Base-by-base conservation (phyloP, 2,888 invertebrate genomes). In the Nomada ferruginata region DNA sequence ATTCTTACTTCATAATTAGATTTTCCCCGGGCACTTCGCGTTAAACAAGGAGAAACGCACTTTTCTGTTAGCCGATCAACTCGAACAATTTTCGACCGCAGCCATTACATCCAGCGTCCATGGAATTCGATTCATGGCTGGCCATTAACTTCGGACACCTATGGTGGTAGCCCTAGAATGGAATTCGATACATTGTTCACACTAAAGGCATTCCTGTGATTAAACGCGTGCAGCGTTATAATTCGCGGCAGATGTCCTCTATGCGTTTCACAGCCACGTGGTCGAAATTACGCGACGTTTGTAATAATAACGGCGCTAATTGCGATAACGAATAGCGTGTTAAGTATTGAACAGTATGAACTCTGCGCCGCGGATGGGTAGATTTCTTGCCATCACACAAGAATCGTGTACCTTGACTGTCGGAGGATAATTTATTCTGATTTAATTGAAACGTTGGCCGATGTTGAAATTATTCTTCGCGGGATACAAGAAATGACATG, bases 271-370 rank as follows among this genome's bases (percentile, higher is more conserved):
- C 44, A 52, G 52, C n/a, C 23, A 26, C 2, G 26, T 60, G 52
- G 66, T 72, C 50, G 64, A 64, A 69, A 76, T 76, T 63, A 44
- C 44, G 53, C 57, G 23, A 76, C 77, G 52, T 68, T 76, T 79
- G 78, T 55, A 69, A 69, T 69, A 79, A 79, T 76, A 79, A 69
- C 57, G 59, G 52, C 23, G 64, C 66, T 76, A 79, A 79, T 69
- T 61, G 65, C 68, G 55, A 78, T 78, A 78, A 78, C 63, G 76
- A 76, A 78, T 68, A 23, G 47, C 61, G 20, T 9, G 63, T 23
- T 57, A 63, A 26, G 2, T 26, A 26, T 60, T 59, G 59, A 23
- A 69, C 52, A 13, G 10, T 36, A 69, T 69, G 42, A 69, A 60
- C 75, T 7, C 13, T 4, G 50, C 36, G 68, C 59, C 47, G 23